Evolutionary conservation across 1,140 invertebrate species (phyloP).

Genomic region (Drosophila pallidifrons): DNA sequence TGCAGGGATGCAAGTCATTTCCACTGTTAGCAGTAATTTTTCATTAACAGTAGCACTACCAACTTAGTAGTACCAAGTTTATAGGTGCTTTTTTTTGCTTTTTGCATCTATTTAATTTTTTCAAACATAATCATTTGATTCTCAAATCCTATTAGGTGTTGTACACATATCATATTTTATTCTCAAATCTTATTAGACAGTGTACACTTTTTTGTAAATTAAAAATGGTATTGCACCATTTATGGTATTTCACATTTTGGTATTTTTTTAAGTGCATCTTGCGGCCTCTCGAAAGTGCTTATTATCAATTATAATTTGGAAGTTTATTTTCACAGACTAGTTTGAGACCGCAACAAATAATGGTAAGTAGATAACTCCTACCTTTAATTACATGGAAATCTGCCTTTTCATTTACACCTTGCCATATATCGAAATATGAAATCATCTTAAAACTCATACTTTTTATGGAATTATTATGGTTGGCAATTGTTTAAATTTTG

Average conservation of each 20-base stretch:
- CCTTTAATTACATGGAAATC: background rate
- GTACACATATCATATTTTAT: too few species aligned
- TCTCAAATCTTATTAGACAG: too few species aligned
- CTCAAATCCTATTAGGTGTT: too few species aligned
- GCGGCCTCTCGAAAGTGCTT: background rate
- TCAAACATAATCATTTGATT: too few species aligned
- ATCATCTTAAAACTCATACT: background rate
- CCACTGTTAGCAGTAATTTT: background rate
- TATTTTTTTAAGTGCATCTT: background rate
- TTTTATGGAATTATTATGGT: conserved; percentile 8
- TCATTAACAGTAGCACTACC: background rate
- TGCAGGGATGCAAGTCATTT: conserved; percentile 1
- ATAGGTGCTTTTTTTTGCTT: too few species aligned
- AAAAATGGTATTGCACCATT: too few species aligned
- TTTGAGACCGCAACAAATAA: conserved; percentile 24
- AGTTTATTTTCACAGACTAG: conserved; percentile 8
- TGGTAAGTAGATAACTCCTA: conserved; percentile 9
- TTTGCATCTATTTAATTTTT: too few species aligned
- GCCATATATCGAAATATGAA: background rate
- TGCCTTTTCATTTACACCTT: background rate
- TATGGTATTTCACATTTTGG: background rate
- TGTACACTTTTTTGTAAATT: too few species aligned
- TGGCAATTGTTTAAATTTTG: conserved; percentile 9
- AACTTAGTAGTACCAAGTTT: background rate
- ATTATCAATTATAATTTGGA: conserved; percentile 23